phyloP scores from a whole-genome alignment of 92 coral and sea anemone species.

The Plumapathes pennacea region DNA sequence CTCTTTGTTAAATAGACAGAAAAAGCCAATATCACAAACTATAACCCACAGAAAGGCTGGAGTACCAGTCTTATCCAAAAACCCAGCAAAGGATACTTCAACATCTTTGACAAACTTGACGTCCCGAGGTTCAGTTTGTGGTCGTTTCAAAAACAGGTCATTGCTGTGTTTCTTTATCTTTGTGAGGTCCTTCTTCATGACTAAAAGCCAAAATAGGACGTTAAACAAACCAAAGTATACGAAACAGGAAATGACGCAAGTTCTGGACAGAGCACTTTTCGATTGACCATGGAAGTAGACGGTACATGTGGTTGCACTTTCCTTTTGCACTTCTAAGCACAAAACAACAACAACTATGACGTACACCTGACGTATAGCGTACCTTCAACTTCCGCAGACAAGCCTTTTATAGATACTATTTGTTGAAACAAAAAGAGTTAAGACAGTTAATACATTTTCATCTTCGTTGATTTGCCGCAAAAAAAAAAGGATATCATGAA shows the following conservation, averaged over 20 bases:
- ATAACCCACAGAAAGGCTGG: not conserved
- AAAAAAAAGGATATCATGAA: not conserved
- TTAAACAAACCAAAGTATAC: too few relatives aligned
- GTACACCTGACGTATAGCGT: not conserved
- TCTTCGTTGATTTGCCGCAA: not conserved
- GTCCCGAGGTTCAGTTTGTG: constrained; percentile 65
- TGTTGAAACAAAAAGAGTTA: constrained; percentile 2
- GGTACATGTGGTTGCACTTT: too few relatives aligned
- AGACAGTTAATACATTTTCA: too few relatives aligned
- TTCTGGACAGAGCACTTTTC: too few relatives aligned
- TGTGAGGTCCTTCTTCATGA: constrained; percentile 87
- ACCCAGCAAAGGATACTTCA: constrained; percentile 94
- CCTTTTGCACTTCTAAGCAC: not conserved
- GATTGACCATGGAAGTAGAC: too few relatives aligned
- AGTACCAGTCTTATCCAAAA: not conserved
- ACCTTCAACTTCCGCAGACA: constrained; percentile 99
- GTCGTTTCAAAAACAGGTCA: constrained; percentile 72
- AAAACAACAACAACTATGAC: not conserved
- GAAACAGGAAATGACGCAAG: too few relatives aligned
- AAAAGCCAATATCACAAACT: too few relatives aligned
- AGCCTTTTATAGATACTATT: constrained; percentile 88
- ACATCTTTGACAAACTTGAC: constrained; percentile 83
- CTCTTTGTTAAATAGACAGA: too few relatives aligned
- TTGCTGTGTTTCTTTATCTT: constrained; percentile 88
- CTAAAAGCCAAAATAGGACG: constrained; percentile 42